Conservation (phyloP, 2,888 invertebrate species). For the Machimus atricapillus region DNA sequence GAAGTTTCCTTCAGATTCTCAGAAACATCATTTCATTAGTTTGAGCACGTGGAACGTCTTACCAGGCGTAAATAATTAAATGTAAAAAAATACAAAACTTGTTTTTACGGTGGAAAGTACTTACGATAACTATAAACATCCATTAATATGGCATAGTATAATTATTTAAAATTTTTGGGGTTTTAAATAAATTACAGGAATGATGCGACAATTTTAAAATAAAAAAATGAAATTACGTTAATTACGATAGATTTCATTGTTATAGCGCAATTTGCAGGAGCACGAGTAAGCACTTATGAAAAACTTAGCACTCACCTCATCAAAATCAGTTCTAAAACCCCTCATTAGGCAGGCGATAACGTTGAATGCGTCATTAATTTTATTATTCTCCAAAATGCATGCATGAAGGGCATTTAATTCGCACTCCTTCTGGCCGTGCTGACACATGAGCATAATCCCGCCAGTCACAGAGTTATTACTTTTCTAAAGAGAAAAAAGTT, state of each 20-base stretch:
- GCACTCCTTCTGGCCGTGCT: conserved; percentile 58
- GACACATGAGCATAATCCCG: conserved; percentile 53
- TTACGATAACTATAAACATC: not conserved
- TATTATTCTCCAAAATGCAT: conserved; percentile 57
- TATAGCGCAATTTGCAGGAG: not conserved
- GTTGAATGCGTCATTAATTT: conserved; percentile 51
- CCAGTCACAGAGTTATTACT: conserved; percentile 50
- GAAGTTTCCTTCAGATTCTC: no score
- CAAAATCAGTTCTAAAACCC: conserved; percentile 49
- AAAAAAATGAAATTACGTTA: not conserved
- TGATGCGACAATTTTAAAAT: not conserved
- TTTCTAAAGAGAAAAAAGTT: conserved; percentile 43
- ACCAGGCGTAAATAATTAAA: no score
- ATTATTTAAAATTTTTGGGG: not conserved
- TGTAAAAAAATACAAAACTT: not conserved
- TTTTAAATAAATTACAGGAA: not conserved
- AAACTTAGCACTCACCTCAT: conserved; percentile 47
- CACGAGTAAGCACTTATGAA: not conserved
- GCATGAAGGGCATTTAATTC: conserved; percentile 59
- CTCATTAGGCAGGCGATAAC: conserved; percentile 57
- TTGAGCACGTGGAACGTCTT: no score
- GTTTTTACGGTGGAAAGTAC: not conserved
- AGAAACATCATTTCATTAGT: no score
- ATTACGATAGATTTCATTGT: not conserved
- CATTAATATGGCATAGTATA: not conserved